Percentiles rank a stretch among this genome's conserved stretches.
Conservation (phyloP, 2,113 vertebrate genomes). For the Syrrhaptes paradoxus region DNA sequence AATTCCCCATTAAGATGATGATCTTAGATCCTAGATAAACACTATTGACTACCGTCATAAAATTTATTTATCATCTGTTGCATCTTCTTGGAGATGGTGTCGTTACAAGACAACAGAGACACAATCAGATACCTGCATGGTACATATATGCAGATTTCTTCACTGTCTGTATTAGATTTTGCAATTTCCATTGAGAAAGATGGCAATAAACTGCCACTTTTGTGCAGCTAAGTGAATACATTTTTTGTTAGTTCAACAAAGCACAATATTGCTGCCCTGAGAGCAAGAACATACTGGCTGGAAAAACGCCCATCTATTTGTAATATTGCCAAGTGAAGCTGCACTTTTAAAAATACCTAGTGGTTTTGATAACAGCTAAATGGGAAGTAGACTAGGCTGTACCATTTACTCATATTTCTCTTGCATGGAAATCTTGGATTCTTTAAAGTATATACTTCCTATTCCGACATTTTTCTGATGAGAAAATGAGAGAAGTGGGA, state of each 20-base stretch:
- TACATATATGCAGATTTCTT: neutral
- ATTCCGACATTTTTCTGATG: neutral
- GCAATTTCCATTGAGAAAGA: neutral
- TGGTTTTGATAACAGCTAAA: neutral
- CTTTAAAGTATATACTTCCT: neutral
- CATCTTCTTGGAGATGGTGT: neutral
- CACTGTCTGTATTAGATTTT: neutral
- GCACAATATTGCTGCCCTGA: neutral
- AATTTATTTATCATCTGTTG: neutral
- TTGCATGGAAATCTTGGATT: neutral
- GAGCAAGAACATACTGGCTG: neutral
- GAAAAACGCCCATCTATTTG: neutral
- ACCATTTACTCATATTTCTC: neutral
- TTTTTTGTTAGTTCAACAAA: neutral
- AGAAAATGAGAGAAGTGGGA: neutral
- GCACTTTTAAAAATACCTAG: neutral
- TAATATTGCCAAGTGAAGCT: neutral
- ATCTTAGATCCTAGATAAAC: neutral
- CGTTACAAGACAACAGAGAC: neutral
- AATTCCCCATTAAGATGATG: neutral
- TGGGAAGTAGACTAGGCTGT: neutral
- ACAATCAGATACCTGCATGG: neutral
- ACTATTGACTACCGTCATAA: neutral
- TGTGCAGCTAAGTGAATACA: neutral
- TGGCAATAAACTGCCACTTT: neutral